Conservation (phyloP, 2,113 vertebrate genomes). For the Sturnus vulgaris region DNA sequence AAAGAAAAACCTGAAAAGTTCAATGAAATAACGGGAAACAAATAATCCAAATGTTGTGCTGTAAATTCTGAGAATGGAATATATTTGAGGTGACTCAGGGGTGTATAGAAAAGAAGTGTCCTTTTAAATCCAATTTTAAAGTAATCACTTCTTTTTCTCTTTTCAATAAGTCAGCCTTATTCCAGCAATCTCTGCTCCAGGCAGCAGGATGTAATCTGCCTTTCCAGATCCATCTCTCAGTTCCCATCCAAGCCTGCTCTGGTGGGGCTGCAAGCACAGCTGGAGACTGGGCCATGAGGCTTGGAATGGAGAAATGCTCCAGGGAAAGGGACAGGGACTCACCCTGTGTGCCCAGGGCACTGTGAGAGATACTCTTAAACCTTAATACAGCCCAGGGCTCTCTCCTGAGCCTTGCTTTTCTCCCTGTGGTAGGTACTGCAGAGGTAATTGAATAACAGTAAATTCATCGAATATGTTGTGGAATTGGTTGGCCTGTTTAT, state of each 20-base stretch:
- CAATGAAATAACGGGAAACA: neutral
- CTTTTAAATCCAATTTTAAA: neutral
- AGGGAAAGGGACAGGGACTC: neutral
- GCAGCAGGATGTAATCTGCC: neutral
- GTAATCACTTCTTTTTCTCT: accelerated
- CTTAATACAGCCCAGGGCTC: neutral
- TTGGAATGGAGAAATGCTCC: neutral
- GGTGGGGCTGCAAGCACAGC: neutral
- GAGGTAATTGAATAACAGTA: neutral
- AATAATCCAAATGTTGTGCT: neutral
- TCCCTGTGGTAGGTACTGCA: neutral
- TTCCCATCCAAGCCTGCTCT: neutral
- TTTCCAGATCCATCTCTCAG: neutral
- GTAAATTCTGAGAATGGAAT: neutral
- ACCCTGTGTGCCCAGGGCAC: neutral
- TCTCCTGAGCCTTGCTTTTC: neutral
- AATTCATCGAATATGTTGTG: neutral
- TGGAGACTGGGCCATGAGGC: neutral
- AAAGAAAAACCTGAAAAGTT: neutral
- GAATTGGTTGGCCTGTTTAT: neutral
- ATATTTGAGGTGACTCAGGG: neutral
- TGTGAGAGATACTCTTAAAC: neutral
- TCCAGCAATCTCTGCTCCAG: neutral
- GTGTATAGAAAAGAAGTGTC: neutral
- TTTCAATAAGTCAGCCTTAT: neutral